A percentile compares a stretch with the other conserved stretches of the same genome.
phyloP scores from a whole-genome alignment of 2,113 vertebrate species.

The Telmatochromis brachygnathus region DNA sequence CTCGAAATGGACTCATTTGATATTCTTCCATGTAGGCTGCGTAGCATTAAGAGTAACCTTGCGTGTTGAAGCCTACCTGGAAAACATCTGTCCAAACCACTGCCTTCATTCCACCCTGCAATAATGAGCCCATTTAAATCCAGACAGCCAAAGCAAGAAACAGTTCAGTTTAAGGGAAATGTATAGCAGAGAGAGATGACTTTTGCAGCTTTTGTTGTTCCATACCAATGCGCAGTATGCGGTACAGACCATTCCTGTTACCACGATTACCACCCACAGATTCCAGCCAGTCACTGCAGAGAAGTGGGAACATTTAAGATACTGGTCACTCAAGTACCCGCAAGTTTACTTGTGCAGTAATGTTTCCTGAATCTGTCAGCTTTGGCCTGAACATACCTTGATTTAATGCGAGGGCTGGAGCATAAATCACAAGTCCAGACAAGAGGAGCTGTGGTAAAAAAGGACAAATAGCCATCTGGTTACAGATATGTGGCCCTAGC shows the following conservation, averaged over 20 bases:
- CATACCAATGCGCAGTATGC: constrained; percentile 87
- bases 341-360: background rate
- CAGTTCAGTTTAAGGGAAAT: background rate
- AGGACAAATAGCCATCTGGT: fast-evolving
- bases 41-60: background rate
- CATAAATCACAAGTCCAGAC: constrained; percentile 90
- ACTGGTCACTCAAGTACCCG: background rate
- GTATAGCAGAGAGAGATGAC: background rate
- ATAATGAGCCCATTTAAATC: background rate
- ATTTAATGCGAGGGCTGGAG: constrained; percentile 89
- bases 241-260: constrained; percentile 83
- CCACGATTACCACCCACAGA: constrained; percentile 82
- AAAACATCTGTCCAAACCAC: constrained; percentile 91
- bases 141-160: background rate
- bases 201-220: background rate
- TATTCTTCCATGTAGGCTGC: background rate
- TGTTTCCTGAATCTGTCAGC: background rate
- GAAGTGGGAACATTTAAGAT: background rate
- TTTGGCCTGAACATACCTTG: constrained; percentile 73
- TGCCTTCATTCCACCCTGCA: constrained; percentile 85
- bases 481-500: background rate
- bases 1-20: background rate
- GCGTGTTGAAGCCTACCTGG: constrained; percentile 54
- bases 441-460: constrained; percentile 75
- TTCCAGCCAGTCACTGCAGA: constrained; percentile 80